Evolutionary conservation across 2,113 vertebrate genomes (phyloP).

Genomic region (Miniopterus natalensis): DNA sequence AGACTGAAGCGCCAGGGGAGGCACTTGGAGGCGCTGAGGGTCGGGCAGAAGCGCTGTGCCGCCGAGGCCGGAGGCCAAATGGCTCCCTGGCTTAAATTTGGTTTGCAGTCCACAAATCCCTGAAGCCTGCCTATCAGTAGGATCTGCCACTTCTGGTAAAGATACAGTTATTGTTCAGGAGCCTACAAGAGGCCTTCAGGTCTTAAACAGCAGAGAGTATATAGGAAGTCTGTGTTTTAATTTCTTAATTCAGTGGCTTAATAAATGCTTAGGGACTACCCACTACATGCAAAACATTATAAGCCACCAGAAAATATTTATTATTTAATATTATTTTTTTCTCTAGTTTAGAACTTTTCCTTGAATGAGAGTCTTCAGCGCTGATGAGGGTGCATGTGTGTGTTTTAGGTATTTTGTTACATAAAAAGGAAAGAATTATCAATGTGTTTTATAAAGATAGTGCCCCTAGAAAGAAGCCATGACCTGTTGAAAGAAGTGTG

Average conservation of each 20-base stretch:
- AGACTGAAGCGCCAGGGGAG: not conserved
- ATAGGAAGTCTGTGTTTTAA: not conserved
- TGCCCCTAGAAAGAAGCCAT: conserved; percentile 53
- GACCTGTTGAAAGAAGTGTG: conserved; percentile 74
- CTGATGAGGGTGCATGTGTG: not conserved
- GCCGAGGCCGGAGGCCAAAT: not conserved
- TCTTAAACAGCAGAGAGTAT: not conserved
- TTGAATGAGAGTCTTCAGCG: not conserved
- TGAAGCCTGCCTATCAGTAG: not conserved
- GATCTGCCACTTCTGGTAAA: not conserved
- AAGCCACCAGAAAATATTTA: not conserved
- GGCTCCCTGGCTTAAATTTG: not conserved
- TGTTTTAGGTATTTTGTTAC: not conserved
- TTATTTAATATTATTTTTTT: not conserved
- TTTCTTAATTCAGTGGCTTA: not conserved
- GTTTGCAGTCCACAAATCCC: not conserved
- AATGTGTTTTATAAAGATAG: conserved; percentile 74
- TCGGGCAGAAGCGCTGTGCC: not conserved
- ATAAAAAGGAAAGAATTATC: conserved; percentile 41
- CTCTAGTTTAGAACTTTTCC: not conserved
- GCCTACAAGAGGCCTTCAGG: not conserved
- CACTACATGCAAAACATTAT: not conserved
- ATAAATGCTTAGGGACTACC: not conserved
- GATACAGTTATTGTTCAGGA: not conserved
- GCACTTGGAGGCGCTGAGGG: not conserved